Evolutionary conservation across 2,888 invertebrate genomes (phyloP).

Genomic region (Abrostola tripartita): DNA sequence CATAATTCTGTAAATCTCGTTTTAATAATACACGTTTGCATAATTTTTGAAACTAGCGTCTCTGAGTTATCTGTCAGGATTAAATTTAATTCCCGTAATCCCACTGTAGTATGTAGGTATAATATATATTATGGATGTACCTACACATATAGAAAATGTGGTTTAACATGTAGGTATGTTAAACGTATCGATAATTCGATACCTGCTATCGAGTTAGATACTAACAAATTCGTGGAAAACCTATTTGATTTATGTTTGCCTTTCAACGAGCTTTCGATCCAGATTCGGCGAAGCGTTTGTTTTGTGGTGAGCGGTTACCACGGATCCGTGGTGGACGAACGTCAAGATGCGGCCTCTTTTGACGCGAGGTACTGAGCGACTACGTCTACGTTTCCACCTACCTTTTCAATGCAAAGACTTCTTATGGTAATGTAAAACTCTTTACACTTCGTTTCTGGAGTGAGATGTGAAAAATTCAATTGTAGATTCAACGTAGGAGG

Average conservation of each 20-base stretch:
- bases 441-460: slow-evolving; percentile 25
- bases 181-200: background rate
- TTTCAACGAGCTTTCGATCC: slow-evolving; percentile 30
- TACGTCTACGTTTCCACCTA: slow-evolving; percentile 17
- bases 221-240: slow-evolving; percentile 19
- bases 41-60: slow-evolving; percentile 39
- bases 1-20: slow-evolving; percentile 57
- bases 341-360: slow-evolving; percentile 31
- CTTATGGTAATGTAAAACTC: slow-evolving; percentile 46
- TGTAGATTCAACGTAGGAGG: slow-evolving; percentile 27
- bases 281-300: slow-evolving; percentile 38
- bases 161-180: background rate
- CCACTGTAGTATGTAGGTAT: too few species aligned
- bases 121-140: too few species aligned
- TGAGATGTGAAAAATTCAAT: slow-evolving; percentile 32
- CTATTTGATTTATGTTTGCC: slow-evolving; percentile 31
- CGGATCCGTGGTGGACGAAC: slow-evolving; percentile 10
- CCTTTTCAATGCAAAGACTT: slow-evolving; percentile 48
- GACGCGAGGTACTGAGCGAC: slow-evolving; percentile 17
- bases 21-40: slow-evolving; percentile 40
- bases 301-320: slow-evolving; percentile 34
- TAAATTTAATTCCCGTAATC: slow-evolving; percentile 33
- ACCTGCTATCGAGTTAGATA: background rate
- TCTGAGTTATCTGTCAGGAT: slow-evolving; percentile 37
- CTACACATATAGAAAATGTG: too few species aligned